Percentiles rank a stretch among this genome's conserved stretches.
Evolutionary conservation across 2,888 invertebrate genomes (phyloP).

Genomic region (Clusia tigrina): DNA sequence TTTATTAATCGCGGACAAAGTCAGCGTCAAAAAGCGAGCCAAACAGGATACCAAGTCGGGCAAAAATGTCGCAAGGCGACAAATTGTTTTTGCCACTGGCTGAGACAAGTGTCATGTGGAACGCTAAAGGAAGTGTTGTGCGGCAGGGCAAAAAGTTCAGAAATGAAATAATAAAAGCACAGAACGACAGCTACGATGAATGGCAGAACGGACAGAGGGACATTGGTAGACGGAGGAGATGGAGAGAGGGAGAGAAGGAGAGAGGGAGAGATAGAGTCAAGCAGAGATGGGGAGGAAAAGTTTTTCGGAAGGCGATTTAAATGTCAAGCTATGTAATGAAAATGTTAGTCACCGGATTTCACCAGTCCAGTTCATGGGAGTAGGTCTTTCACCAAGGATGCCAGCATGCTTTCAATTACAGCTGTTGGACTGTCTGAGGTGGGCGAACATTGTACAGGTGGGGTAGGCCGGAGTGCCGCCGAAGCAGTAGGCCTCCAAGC

Average conservation of each 20-base stretch:
- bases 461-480: too few relatives aligned
- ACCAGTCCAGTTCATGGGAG: too few relatives aligned
- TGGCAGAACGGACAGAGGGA: not conserved
- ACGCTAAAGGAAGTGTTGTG: constrained; percentile 25
- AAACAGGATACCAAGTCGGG: constrained; percentile 26
- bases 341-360: too few relatives aligned
- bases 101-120: constrained; percentile 49
- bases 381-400: too few relatives aligned
- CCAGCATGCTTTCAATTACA: too few relatives aligned
- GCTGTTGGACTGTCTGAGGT: too few relatives aligned
- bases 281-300: not conserved
- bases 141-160: not conserved
- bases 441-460: too few relatives aligned
- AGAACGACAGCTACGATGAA: not conserved
- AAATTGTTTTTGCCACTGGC: constrained; percentile 56
- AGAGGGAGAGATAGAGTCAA: too few relatives aligned
- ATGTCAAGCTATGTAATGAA: not conserved
- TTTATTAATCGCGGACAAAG: constrained; percentile 54
- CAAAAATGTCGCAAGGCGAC: constrained; percentile 37
- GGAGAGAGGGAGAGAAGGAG: too few relatives aligned
- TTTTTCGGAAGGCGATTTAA: not conserved
- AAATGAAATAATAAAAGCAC: not conserved
- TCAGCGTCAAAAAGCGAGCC: constrained; percentile 38
- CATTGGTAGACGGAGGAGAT: not conserved
- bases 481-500: too few relatives aligned